Base-by-base conservation (phyloP, 2,797 vertebrate genomes). In the Selene dorsalis region DNA sequence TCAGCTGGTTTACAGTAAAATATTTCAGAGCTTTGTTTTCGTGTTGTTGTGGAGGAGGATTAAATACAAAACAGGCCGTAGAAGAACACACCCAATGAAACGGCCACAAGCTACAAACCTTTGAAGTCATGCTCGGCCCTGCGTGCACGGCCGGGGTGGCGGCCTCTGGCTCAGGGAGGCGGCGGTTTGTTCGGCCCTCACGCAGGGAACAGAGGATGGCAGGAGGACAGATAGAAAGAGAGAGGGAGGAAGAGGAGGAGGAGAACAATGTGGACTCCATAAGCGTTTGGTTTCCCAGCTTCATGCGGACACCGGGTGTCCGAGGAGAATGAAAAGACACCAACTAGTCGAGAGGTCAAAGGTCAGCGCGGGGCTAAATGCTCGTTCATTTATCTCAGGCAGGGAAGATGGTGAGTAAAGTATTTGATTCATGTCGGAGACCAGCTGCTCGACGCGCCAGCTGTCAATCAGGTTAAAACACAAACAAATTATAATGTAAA, bases 301-400 rank as follows among this genome's bases (percentile, higher is more conserved):
- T 86, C 76, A 80, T 80, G 79, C 80, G 84, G 90, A 82, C 73
- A n/a, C 72, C 71, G 41, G 77, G 48, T 64, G 74, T 77, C 73
- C 82, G 69, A 87, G 77, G 78, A 73, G 73, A 87, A 77, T 86
- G 73, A 86, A 87, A 85, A 72, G 81, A 57, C 73, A 39, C 79
- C 76, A 81, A 62, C 80, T 84, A 59, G 66, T 66, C 80, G 59
- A 72, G 81, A 83, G 85, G 85, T 90, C 83, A 90, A 80, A 52
- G 89, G 82, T 85, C 77, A 81, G 20, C 8, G 28, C 57, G 32
- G 78, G 61, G 58, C 71, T 82, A 80, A 87, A 85, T 77, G 74
- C 60, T 87, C 72, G 58, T 80, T 90, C 72, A 60, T 80, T 90
- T 87, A 72, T 80, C 68, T 74, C 58, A 58, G 47, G 69, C 26